Base-by-base conservation (phyloP, 2,888 invertebrate species). In the Mythimna ferrago region DNA sequence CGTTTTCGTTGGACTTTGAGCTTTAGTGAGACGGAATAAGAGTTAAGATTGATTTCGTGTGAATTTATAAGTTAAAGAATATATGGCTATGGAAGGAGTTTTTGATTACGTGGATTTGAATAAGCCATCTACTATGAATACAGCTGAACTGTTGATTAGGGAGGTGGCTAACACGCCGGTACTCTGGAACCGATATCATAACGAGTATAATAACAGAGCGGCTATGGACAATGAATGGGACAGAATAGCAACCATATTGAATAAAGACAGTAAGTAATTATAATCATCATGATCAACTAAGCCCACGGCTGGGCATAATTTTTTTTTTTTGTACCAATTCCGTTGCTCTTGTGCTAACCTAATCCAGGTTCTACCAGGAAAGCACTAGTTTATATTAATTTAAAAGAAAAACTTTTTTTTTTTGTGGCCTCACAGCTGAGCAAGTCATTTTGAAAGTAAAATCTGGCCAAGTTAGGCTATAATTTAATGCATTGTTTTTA, bases 111-210 rank as follows among this genome's bases (percentile, higher is more conserved):
- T 41, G 32, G 61, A 73, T 6, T 3, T 57, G 56, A 38, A 63
- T 26, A 73, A 41, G 38, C 58, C 48, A 19, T 67, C 69, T 60
- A 72, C 66, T 64, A n/a, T 73, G 7, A 80, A 80, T 69, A 56
- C 61, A 7, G 41, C 21, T 21, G 74, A 85, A 65, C 61, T 7
- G 0, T 73, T 89, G 38, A 89, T 89, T 32, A 63, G 19, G 4
- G 84, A 88, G 75, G 86, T 89, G 7, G 73, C 71, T 5, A 81
- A 71, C 14, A 80, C 85, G 10, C 87, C 87, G 5, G 35, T 85
- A 14, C 14, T 89, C 35, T 89, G 89, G 89, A 79, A 89, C 9
- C 84, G 74, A 67, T 76, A 69, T 21, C 66, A 86, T 16, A 80
- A 82, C 1, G 56, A 77, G n/a, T 84, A 86, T 41, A 77, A 80